Base-by-base conservation (phyloP, 2,113 vertebrate genomes). In the Clarias batrachus region DNA sequence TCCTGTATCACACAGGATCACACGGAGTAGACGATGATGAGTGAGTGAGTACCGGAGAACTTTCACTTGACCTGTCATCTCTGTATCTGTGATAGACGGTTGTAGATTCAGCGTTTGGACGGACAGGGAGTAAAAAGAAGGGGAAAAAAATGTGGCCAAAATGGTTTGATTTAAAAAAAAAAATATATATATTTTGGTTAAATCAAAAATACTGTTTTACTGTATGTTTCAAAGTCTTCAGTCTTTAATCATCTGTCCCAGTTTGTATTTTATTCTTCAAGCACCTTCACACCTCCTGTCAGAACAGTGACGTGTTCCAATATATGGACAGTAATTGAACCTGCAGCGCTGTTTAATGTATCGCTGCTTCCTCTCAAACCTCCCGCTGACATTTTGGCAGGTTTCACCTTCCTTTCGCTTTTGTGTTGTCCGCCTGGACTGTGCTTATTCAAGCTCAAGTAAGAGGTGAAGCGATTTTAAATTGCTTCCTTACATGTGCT, bases 381-480 rank as follows among this genome's bases (percentile, higher is more conserved):
- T 74, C 79, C 85, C 25, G 23, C 85, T 74, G 79, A 63, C 37
- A 82, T 86, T 63, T 33, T 82, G 79, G 79, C 85, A 82, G 79
- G 56, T 63, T 63, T 82, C 85, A 54, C 79, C 57, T 74, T 86
- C 79, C 52, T 66, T 17, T 41, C 6, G 77, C 63, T 80, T 71
- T 57, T 86, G 79, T 86, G 68, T 82, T 63, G 57, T 74, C 37
- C 30, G 19, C 85, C 56, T 81, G 37, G 0, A 54, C 71, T 74
- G 66, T 62, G 78, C 78, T 86, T 81, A 66, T 48, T 86, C 52
- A 70, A 54, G 74, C 62, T 57, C 52, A 59, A 81, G 66, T 81
- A 52, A 73, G 78, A 81, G 78, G 78, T 30, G 56, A 86, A 73
- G 12, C 12, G 66, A 57, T 56, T 30, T 62, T 23, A 59, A 86